Conservation (phyloP, 2,113 vertebrate genomes). For the Semicossyphus pulcher region DNA sequence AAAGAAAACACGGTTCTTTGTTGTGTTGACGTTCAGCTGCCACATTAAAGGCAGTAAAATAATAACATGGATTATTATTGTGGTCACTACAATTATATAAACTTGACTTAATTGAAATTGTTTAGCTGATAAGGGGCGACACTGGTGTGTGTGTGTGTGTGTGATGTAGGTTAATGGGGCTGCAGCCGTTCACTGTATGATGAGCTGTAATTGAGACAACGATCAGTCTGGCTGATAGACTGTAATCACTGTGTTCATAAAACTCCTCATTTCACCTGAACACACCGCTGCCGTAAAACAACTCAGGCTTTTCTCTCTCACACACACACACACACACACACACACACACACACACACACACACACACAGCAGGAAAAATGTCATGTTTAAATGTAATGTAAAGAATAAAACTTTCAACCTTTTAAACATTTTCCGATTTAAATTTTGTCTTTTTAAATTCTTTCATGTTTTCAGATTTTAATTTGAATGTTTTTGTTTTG, state of each 20-base stretch:
- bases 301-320: background rate
- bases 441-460: too few relatives aligned
- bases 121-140: constrained; percentile 15
- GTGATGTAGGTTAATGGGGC: constrained; percentile 49
- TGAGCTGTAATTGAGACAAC: constrained; percentile 46
- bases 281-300: background rate
- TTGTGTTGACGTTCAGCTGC: too few relatives aligned
- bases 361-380: background rate
- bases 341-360: background rate
- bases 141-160: constrained; percentile 11
- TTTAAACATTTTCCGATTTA: too few relatives aligned
- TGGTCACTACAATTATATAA: constrained; percentile 5
- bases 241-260: constrained; percentile 46
- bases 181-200: constrained; percentile 33
- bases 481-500: too few relatives aligned
- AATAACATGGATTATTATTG: background rate
- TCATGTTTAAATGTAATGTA: background rate
- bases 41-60: constrained; percentile 4
- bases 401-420: too few relatives aligned
- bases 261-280: constrained; percentile 13
- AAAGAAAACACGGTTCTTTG: too few relatives aligned
- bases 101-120: constrained; percentile 13
- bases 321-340: background rate
- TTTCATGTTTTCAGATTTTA: too few relatives aligned
- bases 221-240: constrained; percentile 39